phyloP scores from a whole-genome alignment of 2,113 vertebrate genomes.

The Ellobius talpinus region DNA sequence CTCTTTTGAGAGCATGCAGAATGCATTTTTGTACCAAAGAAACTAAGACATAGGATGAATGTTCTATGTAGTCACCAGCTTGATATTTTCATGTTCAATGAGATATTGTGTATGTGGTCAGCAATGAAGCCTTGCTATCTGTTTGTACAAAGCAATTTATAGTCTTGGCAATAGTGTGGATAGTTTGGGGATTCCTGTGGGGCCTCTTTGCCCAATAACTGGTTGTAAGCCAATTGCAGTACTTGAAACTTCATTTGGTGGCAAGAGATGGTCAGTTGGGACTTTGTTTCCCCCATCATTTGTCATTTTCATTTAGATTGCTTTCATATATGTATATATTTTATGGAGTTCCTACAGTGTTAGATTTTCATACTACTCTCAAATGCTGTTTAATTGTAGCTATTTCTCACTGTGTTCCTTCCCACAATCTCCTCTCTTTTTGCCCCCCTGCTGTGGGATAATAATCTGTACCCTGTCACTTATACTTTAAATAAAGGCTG shows the following conservation, averaged over 20 bases:
- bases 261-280: background rate
- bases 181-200: background rate
- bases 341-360: background rate
- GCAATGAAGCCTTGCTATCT: background rate
- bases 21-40: background rate
- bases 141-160: background rate
- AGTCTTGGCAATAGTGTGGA: background rate
- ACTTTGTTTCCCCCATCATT: background rate
- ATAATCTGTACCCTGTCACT: no score
- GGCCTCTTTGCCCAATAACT: background rate
- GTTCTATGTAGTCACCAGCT: background rate
- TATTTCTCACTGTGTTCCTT: background rate
- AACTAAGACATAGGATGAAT: background rate
- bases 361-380: background rate
- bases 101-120: background rate
- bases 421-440: background rate
- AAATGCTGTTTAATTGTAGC: background rate
- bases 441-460: no score
- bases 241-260: background rate
- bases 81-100: background rate
- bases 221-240: background rate
- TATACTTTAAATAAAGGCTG: no score
- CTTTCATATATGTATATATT: background rate
- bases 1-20: background rate
- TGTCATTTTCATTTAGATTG: background rate